Percentiles rank a stretch among this genome's conserved stretches.
Conservation (phyloP, 2,797 vertebrate species). For the Erpetoichthys calabaricus region DNA sequence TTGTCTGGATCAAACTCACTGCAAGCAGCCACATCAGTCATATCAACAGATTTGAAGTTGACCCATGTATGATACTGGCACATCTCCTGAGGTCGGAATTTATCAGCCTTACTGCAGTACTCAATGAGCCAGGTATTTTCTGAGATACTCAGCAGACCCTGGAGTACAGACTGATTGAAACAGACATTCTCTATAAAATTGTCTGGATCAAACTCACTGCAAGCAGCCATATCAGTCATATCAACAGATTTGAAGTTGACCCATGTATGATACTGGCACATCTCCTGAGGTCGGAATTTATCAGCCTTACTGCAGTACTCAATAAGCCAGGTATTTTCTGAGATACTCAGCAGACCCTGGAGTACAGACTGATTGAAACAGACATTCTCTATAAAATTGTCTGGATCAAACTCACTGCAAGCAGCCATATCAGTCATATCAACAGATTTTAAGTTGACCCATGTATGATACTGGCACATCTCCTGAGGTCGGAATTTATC, state of each 20-base stretch:
- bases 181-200: conserved; percentile 42
- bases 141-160: conserved; percentile 25
- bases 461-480: conserved; percentile 49
- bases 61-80: too few relatives aligned
- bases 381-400: conserved; percentile 48
- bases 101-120: conserved; percentile 39
- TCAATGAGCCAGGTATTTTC: conserved; percentile 33
- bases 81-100: too few relatives aligned
- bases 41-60: too few relatives aligned
- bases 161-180: conserved; percentile 35
- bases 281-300: conserved; percentile 27
- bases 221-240: too few relatives aligned
- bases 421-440: too few relatives aligned
- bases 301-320: conserved; percentile 36
- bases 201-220: too few relatives aligned
- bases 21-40: too few relatives aligned
- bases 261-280: conserved; percentile 52
- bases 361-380: conserved; percentile 42
- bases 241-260: too few relatives aligned
- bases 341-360: conserved; percentile 49
- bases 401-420: conserved; percentile 38
- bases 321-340: conserved; percentile 54
- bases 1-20: too few relatives aligned
- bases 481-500: conserved; percentile 24
- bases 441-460: too few relatives aligned